Conservation (phyloP, 2,797 vertebrate genomes). For the Anguilla megastoma region DNA sequence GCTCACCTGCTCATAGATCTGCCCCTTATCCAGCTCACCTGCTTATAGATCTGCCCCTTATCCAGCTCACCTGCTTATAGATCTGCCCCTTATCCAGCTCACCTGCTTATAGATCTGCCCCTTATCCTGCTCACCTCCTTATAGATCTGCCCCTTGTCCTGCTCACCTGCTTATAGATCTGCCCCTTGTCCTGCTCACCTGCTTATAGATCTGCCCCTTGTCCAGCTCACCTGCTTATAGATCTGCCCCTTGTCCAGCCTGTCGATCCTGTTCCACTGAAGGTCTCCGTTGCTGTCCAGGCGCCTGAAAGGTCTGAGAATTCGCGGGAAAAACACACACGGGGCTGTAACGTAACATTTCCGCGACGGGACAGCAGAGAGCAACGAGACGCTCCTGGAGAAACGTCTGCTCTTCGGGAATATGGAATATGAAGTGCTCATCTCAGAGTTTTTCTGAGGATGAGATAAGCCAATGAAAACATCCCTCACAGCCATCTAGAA, state of each 20-base stretch:
- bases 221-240: conserved; percentile 74
- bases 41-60: too few species aligned
- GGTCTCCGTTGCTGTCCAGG: conserved; percentile 77
- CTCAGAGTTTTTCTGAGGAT: neutral
- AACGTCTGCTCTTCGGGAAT: neutral
- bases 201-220: too few species aligned
- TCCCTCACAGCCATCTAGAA: neutral
- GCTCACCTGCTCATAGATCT: too few species aligned
- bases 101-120: too few species aligned
- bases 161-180: conserved; percentile 15
- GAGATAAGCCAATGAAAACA: neutral
- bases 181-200: too few species aligned
- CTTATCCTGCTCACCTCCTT: conserved; percentile 66
- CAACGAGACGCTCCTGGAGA: neutral
- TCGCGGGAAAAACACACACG: neutral
- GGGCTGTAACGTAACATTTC: neutral
- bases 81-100: too few species aligned
- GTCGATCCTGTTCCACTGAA: conserved; percentile 81
- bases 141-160: conserved; percentile 83
- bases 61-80: too few species aligned
- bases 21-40: too few species aligned
- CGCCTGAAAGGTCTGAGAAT: conserved; percentile 77
- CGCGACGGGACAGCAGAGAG: neutral
- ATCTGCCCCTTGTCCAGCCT: conserved; percentile 80
- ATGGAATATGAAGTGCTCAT: neutral